phyloP scores from a whole-genome alignment of 2,888 invertebrate species.

The Drosophila parthenogenetica region DNA sequence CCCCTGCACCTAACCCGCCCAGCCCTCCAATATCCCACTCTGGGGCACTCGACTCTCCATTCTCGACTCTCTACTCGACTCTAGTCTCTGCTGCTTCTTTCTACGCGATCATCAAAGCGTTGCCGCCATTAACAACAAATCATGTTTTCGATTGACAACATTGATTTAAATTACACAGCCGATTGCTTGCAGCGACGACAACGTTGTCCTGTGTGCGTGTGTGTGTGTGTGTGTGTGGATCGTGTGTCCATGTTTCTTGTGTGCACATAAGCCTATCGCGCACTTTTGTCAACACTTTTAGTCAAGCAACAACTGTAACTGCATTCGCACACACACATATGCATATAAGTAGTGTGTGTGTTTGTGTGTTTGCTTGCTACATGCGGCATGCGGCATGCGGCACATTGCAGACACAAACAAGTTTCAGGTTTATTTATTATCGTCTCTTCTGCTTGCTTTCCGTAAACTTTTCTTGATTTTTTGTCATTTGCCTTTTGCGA shows the following conservation, averaged over 20 bases:
- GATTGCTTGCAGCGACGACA: slow-evolving; percentile 71
- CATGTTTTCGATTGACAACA: slow-evolving; percentile 84
- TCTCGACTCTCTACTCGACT: not conserved
- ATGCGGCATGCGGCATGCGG: slow-evolving; percentile 20
- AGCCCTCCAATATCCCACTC: not conserved
- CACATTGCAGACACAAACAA: slow-evolving; percentile 61
- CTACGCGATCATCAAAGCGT: slow-evolving; percentile 70
- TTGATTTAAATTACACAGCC: slow-evolving; percentile 83
- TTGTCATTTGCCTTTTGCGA: slow-evolving; percentile 18
- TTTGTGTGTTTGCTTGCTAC: slow-evolving; percentile 39
- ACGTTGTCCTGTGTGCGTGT: slow-evolving; percentile 25
- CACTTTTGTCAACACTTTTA: slow-evolving; percentile 82
- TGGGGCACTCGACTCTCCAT: slow-evolving; percentile 1
- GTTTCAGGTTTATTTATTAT: slow-evolving; percentile 59
- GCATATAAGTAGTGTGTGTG: not conserved
- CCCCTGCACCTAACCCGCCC: not conserved
- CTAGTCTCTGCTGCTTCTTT: slow-evolving; percentile 28
- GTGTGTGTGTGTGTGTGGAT: slow-evolving; percentile 44
- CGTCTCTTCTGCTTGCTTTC: slow-evolving; percentile 39
- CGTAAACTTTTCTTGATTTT: slow-evolving; percentile 38
- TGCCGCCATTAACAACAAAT: slow-evolving; percentile 81
- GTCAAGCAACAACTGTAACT: slow-evolving; percentile 55
- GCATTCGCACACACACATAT: slow-evolving; percentile 25
- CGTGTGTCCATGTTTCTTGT: slow-evolving; percentile 50
- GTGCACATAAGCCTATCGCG: slow-evolving; percentile 74